Conservation (phyloP, 2,888 invertebrate species). For the Mechanitis messenoides region DNA sequence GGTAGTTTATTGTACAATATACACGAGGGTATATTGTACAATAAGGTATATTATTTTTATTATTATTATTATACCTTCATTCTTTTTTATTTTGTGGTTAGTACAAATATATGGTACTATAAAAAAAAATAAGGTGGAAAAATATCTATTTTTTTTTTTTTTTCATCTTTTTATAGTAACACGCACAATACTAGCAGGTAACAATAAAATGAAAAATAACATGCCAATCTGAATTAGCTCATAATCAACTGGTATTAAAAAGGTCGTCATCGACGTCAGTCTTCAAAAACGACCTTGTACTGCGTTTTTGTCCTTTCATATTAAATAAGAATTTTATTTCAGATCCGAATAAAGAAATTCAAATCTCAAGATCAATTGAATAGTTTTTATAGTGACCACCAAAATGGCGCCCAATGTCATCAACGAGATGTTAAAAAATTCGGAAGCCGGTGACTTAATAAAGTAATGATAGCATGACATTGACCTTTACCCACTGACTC, state of each 20-base stretch:
- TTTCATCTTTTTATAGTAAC: no score
- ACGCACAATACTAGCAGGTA: no score
- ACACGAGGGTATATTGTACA: no score
- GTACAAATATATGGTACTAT: no score
- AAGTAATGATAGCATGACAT: slow-evolving; percentile 38
- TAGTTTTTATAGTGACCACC: slow-evolving; percentile 22
- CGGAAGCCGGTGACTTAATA: slow-evolving; percentile 30
- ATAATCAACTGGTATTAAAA: background rate
- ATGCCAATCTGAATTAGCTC: background rate
- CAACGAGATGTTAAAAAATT: slow-evolving; percentile 33
- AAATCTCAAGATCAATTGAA: slow-evolving; percentile 12
- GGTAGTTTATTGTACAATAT: no score
- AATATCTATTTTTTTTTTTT: no score
- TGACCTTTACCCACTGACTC: slow-evolving; percentile 64
- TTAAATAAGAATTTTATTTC: slow-evolving; percentile 8
- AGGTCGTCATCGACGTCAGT: background rate
- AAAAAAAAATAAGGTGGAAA: no score
- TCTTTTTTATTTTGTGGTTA: no score
- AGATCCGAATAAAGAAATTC: slow-evolving; percentile 11
- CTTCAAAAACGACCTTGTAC: slow-evolving; percentile 3
- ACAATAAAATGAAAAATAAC: no score
- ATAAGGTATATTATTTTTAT: no score
- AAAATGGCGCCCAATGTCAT: slow-evolving; percentile 32
- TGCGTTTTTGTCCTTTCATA: slow-evolving; percentile 10
- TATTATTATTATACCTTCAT: no score